Percentiles rank a stretch among this genome's conserved stretches.
Conservation (phyloP, 2,888 invertebrate species). For the Lasioglossum villosulum region DNA sequence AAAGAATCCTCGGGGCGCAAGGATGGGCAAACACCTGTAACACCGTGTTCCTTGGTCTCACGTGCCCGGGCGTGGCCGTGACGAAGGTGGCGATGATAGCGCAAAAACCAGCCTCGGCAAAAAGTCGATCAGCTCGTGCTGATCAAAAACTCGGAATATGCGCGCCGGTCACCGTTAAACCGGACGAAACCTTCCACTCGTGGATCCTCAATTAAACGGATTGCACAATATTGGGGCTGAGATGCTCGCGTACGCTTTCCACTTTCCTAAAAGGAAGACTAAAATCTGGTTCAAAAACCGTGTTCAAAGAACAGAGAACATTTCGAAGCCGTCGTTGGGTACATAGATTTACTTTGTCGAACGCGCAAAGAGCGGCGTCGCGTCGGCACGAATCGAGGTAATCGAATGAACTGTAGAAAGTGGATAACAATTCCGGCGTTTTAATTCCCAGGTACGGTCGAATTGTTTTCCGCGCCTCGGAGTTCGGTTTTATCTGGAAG, state of each 20-base stretch:
- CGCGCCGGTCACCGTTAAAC: conserved; percentile 60
- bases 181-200: background rate
- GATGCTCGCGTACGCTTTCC: background rate
- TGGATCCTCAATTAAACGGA: background rate
- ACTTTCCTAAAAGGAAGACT: background rate
- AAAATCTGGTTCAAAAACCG: background rate
- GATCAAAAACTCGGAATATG: conserved; percentile 76
- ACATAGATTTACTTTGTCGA: background rate
- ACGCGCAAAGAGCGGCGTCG: background rate
- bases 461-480: conserved; percentile 16
- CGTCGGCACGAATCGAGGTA: background rate
- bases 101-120: conserved; percentile 74
- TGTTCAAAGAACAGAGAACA: background rate
- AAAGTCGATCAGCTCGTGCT: conserved; percentile 78
- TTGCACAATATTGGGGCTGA: background rate
- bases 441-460: conserved; percentile 12
- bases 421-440: conserved; percentile 33
- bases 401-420: conserved; percentile 33
- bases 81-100: conserved; percentile 76
- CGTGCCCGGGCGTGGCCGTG: conserved; percentile 82
- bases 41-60: conserved; percentile 75
- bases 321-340: background rate
- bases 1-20: conserved; percentile 49
- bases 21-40: conserved; percentile 80
- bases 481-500: conserved; percentile 21